Base-by-base conservation (phyloP, 1,140 invertebrate species). In the Triops longicaudatus region DNA sequence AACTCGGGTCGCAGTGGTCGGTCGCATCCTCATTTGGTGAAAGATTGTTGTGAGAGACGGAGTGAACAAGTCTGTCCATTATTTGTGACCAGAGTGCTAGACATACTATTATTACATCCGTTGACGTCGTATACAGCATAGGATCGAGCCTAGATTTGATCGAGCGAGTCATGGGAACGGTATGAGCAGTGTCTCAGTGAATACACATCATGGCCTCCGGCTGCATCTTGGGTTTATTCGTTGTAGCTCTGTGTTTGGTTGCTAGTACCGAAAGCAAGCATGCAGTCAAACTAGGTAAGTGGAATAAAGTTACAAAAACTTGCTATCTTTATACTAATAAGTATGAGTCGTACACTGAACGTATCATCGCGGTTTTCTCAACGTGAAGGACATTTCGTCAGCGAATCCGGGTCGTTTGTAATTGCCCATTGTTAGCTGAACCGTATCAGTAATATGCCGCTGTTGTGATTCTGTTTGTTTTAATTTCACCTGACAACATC, bases 191-290 rank as follows among this genome's bases (percentile, higher is more conserved):
- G 50, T 63, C 50, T 63, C 22, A n/a, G 50, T 63, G 31, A 37
- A n/a, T 63, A 63, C 50, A 17, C 50, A 63, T 63, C 50, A 63
- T 63, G 50, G 50, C 50, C 50, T 63, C 50, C 50, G 50, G 50
- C 50, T 63, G 50, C 50, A 6, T 63, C 14, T 63, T 63, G 50
- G 50, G 50, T 22, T n/a, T 63, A 22, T 63, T 63, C 50, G 50
- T 63, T 22, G 50, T 63, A 63, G 50, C 50, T 63, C 50, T 63
- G 50, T 63, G 14, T 63, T 63, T 22, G 10, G 10, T 63, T 22
- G 50, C n/a, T 22, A 63, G 14, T 63, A 63, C 22, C 50, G 17
- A 63, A 63, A 17, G 50, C 50, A 63, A 22, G 50, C 17, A 5
- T 63, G 50, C 50, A 22, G 50, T 63, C 6, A 63, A 63, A 63